Conservation (phyloP, 2,797 vertebrate species). For the Rhinatrema bivittatum region DNA sequence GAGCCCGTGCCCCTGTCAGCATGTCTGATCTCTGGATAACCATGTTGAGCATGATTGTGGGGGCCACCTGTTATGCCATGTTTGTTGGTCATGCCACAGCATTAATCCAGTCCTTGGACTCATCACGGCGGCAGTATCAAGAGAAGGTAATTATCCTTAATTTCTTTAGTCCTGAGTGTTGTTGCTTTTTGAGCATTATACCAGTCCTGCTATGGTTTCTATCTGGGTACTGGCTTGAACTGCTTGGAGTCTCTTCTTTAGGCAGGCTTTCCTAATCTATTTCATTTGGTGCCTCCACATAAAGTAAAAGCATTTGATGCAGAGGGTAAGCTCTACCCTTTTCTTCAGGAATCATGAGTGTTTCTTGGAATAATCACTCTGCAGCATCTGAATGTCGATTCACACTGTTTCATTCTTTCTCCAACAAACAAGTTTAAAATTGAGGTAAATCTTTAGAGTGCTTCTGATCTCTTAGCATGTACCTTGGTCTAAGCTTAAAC, state of each 20-base stretch:
- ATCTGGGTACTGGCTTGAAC: conserved; percentile 17
- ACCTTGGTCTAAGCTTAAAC: too few relatives aligned
- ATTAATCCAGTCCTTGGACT: conserved; percentile 93
- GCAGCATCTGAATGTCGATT: too few relatives aligned
- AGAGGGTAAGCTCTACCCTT: not conserved
- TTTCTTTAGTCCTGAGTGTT: not conserved
- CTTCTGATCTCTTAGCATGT: too few relatives aligned
- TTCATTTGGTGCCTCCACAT: not conserved
- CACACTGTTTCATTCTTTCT: too few relatives aligned
- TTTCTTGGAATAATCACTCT: too few relatives aligned
- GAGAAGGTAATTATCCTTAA: conserved; percentile 76
- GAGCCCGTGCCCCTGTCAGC: conserved; percentile 88
- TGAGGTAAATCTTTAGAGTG: too few relatives aligned
- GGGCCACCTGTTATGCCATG: conserved; percentile 96
- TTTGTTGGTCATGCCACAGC: conserved; percentile 94
- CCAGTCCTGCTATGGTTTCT: not conserved
- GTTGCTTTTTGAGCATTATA: not conserved
- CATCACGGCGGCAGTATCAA: conserved; percentile 88
- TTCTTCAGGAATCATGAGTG: not conserved
- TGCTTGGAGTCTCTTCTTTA: not conserved
- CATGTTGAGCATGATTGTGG: conserved; percentile 96
- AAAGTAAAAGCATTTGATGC: not conserved
- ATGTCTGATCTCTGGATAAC: conserved; percentile 98
- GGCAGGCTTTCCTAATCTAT: rapidly evolving
- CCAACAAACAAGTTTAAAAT: too few relatives aligned